These are phyloP conservation scores for Clarias magur DNA, from an alignment of 2,113 vertebrate species.

Conservation along the genomic window DNA sequence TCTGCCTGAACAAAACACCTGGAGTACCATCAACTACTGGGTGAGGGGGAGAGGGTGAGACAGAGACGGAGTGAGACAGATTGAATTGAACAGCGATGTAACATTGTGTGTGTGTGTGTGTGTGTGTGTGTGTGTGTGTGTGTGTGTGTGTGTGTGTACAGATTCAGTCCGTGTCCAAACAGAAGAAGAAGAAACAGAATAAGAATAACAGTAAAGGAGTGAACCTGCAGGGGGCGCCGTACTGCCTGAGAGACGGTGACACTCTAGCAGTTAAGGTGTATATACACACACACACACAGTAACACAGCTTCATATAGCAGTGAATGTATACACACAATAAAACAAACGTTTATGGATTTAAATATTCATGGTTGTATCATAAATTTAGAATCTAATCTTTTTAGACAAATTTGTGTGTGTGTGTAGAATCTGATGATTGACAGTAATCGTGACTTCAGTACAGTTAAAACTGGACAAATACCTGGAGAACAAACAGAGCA, in stretches of 20 bases:
- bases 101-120: neutral
- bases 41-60: constrained; percentile 64
- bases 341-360: neutral
- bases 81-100: neutral
- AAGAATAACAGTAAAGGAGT: constrained; percentile 67
- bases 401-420: neutral
- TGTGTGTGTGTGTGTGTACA: constrained; percentile 53
- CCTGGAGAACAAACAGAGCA: constrained; percentile 73
- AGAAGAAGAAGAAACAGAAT: constrained; percentile 83
- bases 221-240: constrained; percentile 81
- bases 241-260: constrained; percentile 89
- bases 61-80: neutral
- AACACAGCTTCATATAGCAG: constrained; percentile 76
- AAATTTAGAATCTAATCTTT: neutral
- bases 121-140: neutral
- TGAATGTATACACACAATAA: constrained; percentile 77
- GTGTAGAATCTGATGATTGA: constrained; percentile 84
- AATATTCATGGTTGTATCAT: neutral
- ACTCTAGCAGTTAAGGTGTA: constrained; percentile 85
- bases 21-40: constrained; percentile 88
- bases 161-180: constrained; percentile 87
- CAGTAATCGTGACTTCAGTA: constrained; percentile 79
- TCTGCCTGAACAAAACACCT: constrained; percentile 83
- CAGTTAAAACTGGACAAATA: constrained; percentile 74
- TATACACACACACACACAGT: neutral